Conservation (phyloP, 2,797 vertebrate genomes). For the Epinephelus awoara region DNA sequence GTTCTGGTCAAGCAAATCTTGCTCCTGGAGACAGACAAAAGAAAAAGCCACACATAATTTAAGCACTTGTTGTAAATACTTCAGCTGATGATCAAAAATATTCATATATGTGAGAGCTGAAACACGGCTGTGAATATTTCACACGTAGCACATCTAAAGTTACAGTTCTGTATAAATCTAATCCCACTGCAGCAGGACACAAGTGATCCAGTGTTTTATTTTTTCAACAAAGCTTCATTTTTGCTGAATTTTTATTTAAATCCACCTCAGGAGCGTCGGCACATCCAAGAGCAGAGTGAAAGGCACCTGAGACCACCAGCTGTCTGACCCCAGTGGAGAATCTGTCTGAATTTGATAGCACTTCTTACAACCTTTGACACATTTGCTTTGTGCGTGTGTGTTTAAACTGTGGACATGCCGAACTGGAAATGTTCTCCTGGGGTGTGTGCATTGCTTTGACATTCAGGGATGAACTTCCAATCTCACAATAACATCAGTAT, state of each 20-base stretch:
- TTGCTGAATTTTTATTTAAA: constrained; percentile 22
- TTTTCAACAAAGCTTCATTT: constrained; percentile 1
- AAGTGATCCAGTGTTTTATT: neutral
- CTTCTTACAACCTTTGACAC: constrained; percentile 14
- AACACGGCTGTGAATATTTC: constrained; percentile 22
- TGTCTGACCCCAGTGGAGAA: neutral
- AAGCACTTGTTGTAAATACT: constrained; percentile 1
- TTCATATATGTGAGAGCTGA: constrained; percentile 35
- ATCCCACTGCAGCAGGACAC: constrained; percentile 3
- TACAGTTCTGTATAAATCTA: neutral
- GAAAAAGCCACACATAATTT: neutral
- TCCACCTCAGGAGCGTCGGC: neutral
- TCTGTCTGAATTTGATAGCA: constrained; percentile 21
- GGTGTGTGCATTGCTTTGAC: neutral
- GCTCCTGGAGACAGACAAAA: constrained; percentile 9
- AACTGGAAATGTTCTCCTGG: constrained; percentile 22
- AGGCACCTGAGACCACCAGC: constrained; percentile 17
- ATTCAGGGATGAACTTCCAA: constrained; percentile 5
- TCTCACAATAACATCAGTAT: constrained; percentile 2
- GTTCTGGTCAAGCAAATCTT: constrained; percentile 5
- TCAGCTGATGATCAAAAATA: constrained; percentile 15
- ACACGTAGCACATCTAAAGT: constrained; percentile 18
- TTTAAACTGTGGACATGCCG: neutral
- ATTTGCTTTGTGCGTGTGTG: neutral
- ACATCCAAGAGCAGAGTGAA: constrained; percentile 4